These are phyloP conservation scores for Equus quagga DNA, from an alignment of 2,113 vertebrate species.

Conservation along the genomic window DNA sequence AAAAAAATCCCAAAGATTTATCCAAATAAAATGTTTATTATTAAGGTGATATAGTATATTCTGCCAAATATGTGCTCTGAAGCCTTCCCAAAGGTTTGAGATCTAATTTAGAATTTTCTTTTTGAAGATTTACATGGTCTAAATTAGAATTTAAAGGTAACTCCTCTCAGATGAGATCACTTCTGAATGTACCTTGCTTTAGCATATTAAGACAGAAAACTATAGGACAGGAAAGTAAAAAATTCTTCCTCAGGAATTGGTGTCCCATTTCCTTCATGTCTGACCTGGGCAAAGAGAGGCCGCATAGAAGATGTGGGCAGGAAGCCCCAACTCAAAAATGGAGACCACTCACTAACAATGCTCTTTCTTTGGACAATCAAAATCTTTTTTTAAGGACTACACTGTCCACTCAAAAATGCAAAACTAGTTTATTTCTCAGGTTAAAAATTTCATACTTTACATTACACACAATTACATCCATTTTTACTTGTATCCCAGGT, in stretches of 20 bases:
- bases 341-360: not conserved
- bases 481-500: not conserved
- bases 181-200: not conserved
- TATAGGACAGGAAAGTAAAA: not conserved
- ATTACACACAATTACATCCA: not conserved
- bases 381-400: not conserved
- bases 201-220: not conserved
- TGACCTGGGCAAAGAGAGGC: not conserved
- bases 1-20: not conserved
- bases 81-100: not conserved
- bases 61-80: not conserved
- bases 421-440: not conserved
- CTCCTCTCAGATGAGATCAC: not conserved
- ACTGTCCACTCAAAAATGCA: not conserved
- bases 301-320: not conserved
- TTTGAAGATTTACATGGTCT: not conserved
- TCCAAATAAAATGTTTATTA: slow-evolving; percentile 50
- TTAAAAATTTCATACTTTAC: not conserved
- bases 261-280: not conserved
- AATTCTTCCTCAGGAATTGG: not conserved
- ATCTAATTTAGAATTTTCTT: not conserved
- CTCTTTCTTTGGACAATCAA: not conserved
- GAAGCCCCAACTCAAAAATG: not conserved
- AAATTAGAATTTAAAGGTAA: not conserved
- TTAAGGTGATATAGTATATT: not conserved